A percentile compares a stretch with the other conserved stretches of the same genome.
phyloP scores from a whole-genome alignment of 1,140 invertebrate species.

The Anastrepha ludens region DNA sequence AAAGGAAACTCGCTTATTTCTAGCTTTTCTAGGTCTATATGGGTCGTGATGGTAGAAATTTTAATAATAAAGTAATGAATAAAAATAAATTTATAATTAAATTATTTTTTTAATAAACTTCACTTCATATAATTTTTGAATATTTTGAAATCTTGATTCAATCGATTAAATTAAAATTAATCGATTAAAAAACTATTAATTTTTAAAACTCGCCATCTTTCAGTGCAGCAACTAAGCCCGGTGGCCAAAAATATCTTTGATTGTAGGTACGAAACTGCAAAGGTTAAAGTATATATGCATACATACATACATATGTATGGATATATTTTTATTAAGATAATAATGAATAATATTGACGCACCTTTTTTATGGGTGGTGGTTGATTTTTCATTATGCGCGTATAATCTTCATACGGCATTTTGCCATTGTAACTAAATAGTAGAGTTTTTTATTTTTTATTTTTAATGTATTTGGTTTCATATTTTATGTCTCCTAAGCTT shows the following conservation, averaged over 20 bases:
- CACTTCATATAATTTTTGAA: too few species aligned
- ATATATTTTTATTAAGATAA: too few species aligned
- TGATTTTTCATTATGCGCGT: not conserved
- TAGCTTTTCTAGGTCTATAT: too few species aligned
- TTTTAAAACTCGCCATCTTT: slow-evolving; percentile 47
- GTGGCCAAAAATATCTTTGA: slow-evolving; percentile 61
- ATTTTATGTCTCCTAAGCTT: not conserved
- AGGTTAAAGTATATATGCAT: not conserved
- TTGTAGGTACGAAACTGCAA: slow-evolving; percentile 58
- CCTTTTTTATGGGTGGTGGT: slow-evolving; percentile 1
- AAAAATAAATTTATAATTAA: too few species aligned
- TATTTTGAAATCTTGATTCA: too few species aligned
- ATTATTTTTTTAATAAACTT: too few species aligned
- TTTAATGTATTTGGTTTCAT: not conserved
- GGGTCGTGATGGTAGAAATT: too few species aligned
- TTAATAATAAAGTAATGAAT: too few species aligned
- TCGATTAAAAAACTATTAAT: not conserved
- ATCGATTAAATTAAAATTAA: not conserved
- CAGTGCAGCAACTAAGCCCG: slow-evolving; percentile 54
- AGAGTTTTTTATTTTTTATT: not conserved
- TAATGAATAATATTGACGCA: not conserved
- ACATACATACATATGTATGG: not conserved
- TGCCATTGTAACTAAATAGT: slow-evolving; percentile 17
- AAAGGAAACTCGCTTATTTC: too few species aligned
- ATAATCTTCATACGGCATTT: slow-evolving; percentile 43